Evolutionary conservation across 2,797 vertebrate genomes (phyloP), one percentile per base, ranked within the genome.

Genomic region (Gorsachius magnificus): DNA sequence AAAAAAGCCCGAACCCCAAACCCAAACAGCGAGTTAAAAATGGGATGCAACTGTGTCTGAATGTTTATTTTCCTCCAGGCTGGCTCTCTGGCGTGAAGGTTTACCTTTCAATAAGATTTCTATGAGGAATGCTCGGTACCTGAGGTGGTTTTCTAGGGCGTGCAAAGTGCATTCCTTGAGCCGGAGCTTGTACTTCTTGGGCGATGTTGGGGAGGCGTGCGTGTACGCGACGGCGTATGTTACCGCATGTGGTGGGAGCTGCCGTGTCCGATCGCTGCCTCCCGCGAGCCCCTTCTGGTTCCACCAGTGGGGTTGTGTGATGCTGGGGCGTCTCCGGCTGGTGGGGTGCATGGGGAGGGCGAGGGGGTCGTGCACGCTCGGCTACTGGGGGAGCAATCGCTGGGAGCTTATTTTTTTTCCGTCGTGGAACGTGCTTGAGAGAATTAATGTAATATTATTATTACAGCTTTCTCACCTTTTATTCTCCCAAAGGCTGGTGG

Each of bases 101-200:
- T 96, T 84, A 13, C 83, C 92, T 90, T 77, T 83, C 82, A 36
- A 1, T 80, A 50, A 0, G 56, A n/a, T 94, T 81, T 60, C 91
- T 54, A 0, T 1, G 1, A 79, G 87, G 76, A 83, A 35, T 36
- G 33, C 72, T 77, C 12, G 1, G 83, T 20, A 10, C 90, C 68
- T 16, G 8, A 3, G 0, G 0, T 0, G 2, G 14, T 22, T 79
- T 87, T 33, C 36, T 11, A 5, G n/a, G 8, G 50, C 0, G 10
- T 33, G 58, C 77, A 13, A 38, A 64, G 58, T 6, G 77, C 66
- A 5, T 93, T 84, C 74, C 72, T 76, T 13, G 38, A 10, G 38
- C 16, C 5, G 4, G 80, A 79, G 83, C 50, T 60, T 3, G 54
- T 17, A 0, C 31, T 22, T 13, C 16, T 21, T 4, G 25, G 81